Evolutionary conservation across 2,113 vertebrate species (phyloP).

Genomic region (Panthera uncia): DNA sequence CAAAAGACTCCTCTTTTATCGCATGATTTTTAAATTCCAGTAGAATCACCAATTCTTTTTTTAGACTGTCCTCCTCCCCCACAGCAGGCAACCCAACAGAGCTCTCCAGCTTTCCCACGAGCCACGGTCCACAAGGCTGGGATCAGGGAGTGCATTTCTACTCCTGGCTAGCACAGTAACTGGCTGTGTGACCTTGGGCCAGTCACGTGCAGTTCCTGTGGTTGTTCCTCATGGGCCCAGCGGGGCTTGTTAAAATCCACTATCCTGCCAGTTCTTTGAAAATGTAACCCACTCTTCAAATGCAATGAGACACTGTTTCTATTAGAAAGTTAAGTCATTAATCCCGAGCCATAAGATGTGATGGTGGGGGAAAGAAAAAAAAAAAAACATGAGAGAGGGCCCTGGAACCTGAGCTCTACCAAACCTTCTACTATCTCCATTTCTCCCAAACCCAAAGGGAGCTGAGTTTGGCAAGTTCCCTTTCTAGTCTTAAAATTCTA

Average conservation of each 20-base stretch:
- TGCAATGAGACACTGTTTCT: not conserved
- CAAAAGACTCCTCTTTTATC: not conserved
- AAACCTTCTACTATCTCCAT: not conserved
- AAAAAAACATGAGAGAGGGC: too few relatives aligned
- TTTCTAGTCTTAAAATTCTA: not conserved
- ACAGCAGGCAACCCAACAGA: not conserved
- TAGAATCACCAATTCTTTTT: not conserved
- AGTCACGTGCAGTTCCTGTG: not conserved
- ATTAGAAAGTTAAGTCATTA: not conserved
- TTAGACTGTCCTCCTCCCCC: not conserved
- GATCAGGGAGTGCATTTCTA: not conserved
- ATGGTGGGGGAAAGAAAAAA: not conserved
- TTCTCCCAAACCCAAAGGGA: not conserved
- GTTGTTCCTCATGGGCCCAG: not conserved
- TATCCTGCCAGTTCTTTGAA: not conserved
- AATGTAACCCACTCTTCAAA: not conserved
- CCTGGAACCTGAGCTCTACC: too few relatives aligned
- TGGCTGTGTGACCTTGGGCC: not conserved
- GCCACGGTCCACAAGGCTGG: too few relatives aligned
- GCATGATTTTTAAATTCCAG: not conserved
- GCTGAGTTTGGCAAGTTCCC: not conserved
- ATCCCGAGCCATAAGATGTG: not conserved
- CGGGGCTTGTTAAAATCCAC: not conserved
- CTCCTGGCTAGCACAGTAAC: not conserved
- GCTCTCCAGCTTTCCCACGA: not conserved